These are phyloP conservation scores for Reticulitermes lucifugus DNA, from an alignment of 2,888 invertebrate species.

Conservation along the genomic window DNA sequence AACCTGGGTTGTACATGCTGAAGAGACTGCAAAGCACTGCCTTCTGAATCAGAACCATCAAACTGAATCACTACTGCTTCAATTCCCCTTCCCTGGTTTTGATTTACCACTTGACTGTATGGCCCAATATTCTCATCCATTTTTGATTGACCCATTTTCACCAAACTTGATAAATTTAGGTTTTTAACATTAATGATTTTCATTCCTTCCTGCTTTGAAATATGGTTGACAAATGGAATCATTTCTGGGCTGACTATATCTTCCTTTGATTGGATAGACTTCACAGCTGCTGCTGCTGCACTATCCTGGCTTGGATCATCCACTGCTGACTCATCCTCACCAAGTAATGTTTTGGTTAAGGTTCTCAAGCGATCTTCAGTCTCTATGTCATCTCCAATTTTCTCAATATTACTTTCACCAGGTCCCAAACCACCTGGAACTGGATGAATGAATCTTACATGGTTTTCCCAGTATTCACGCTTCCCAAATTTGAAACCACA, in stretches of 20 bases:
- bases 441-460: constrained; percentile 57
- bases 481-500: constrained; percentile 58
- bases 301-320: constrained; percentile 44
- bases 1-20: neutral
- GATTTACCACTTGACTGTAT: neutral
- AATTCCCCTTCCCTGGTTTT: constrained; percentile 1
- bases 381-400: constrained; percentile 30
- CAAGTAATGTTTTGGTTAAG: constrained; percentile 36
- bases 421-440: constrained; percentile 46
- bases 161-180: constrained; percentile 21
- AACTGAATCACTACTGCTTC: constrained; percentile 46
- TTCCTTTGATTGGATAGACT: constrained; percentile 24
- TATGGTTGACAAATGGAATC: constrained; percentile 1
- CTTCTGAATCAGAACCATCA: constrained; percentile 17
- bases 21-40: constrained; percentile 1
- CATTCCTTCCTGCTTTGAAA: constrained; percentile 26
- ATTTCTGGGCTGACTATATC: neutral
- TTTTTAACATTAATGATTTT: constrained; percentile 29
- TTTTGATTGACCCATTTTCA: constrained; percentile 30
- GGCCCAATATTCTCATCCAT: neutral
- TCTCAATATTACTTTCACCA: constrained; percentile 29
- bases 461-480: constrained; percentile 57
- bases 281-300: constrained; percentile 28
- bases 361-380: constrained; percentile 30
- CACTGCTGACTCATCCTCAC: constrained; percentile 43